These are phyloP conservation scores for Caenorhabditis sp. DNA, from an alignment of 2,888 invertebrate species.

Conservation along the genomic window DNA sequence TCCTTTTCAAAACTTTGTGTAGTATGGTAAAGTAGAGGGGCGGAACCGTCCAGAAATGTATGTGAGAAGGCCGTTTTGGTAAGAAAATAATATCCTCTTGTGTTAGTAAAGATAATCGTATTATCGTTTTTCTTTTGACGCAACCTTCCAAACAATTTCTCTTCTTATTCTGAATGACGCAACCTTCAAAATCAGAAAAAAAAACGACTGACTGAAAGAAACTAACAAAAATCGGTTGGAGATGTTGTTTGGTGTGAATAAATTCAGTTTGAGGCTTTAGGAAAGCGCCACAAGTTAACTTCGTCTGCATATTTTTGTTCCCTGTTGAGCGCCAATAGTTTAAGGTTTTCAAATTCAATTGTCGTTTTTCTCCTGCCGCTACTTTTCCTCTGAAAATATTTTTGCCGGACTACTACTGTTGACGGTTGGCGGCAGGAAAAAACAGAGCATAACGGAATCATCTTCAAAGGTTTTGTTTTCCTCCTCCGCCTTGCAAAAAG, in stretches of 20 bases:
- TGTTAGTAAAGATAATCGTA: slow-evolving; percentile 38
- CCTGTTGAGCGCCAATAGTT: slow-evolving; percentile 6
- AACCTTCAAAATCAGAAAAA: slow-evolving; percentile 4
- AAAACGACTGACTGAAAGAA: background rate
- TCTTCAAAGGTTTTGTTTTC: slow-evolving; percentile 28
- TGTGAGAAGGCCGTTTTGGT: slow-evolving; percentile 7
- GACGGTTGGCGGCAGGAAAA: slow-evolving; percentile 1
- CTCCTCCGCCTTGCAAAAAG: slow-evolving; percentile 17
- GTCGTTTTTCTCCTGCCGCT: slow-evolving; percentile 12
- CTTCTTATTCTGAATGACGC: background rate
- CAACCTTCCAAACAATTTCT: background rate
- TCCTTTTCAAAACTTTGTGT: slow-evolving; percentile 1
- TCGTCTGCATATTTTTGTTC: slow-evolving; percentile 47
- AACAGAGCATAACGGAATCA: slow-evolving; percentile 28
- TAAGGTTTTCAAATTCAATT: slow-evolving; percentile 37
- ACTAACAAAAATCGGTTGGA: background rate
- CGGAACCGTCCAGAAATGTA: background rate
- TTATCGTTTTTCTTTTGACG: slow-evolving; percentile 18
- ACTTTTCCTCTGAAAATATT: slow-evolving; percentile 15
- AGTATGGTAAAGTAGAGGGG: too few species aligned
- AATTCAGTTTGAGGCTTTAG: slow-evolving; percentile 8
- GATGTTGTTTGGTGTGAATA: slow-evolving; percentile 33
- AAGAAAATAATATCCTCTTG: slow-evolving; percentile 14
- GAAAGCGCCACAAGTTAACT: slow-evolving; percentile 31
- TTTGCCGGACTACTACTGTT: slow-evolving; percentile 5